phyloP scores from a whole-genome alignment of 2,888 invertebrate genomes.

The Xestobium rufovillosum region DNA sequence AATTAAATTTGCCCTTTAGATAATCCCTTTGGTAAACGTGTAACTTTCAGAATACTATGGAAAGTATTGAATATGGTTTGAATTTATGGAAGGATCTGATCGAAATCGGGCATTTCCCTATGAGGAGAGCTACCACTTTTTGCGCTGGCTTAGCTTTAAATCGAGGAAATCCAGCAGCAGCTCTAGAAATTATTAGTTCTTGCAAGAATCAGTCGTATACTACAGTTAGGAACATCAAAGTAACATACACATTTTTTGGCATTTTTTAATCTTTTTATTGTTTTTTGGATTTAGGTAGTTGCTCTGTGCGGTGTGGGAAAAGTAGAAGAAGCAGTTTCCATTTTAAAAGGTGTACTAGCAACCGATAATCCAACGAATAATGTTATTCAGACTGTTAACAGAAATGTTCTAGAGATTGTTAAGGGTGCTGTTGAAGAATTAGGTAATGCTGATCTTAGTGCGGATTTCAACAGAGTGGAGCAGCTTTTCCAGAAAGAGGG shows the following conservation, averaged over 20 bases:
- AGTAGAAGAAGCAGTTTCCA: slow-evolving; percentile 55
- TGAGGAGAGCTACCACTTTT: slow-evolving; percentile 56
- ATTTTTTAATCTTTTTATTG: background rate
- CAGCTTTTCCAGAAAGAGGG: slow-evolving; percentile 49
- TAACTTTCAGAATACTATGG: slow-evolving; percentile 57
- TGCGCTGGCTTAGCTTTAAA: slow-evolving; percentile 60
- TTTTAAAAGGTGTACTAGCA: slow-evolving; percentile 51
- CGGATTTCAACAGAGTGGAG: slow-evolving; percentile 51
- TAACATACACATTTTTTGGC: slow-evolving; percentile 28
- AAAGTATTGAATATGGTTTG: slow-evolving; percentile 57
- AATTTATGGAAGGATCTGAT: slow-evolving; percentile 55
- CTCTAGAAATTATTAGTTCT: slow-evolving; percentile 57
- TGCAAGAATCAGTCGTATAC: slow-evolving; percentile 54
- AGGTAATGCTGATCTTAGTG: slow-evolving; percentile 46
- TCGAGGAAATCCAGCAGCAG: slow-evolving; percentile 58
- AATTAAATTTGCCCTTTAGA: slow-evolving; percentile 16
- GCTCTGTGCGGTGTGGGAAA: slow-evolving; percentile 54
- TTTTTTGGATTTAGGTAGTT: slow-evolving; percentile 39
- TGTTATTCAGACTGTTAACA: slow-evolving; percentile 53
- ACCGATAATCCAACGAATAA: slow-evolving; percentile 46
- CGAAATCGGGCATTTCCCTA: slow-evolving; percentile 49
- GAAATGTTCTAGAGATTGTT: slow-evolving; percentile 52
- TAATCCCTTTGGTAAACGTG: slow-evolving; percentile 7
- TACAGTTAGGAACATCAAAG: slow-evolving; percentile 62
- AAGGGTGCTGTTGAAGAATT: slow-evolving; percentile 44